A percentile compares a stretch with the other conserved stretches of the same genome.
Conservation (phyloP, 2,888 invertebrate genomes). For the Xylota segnis region DNA sequence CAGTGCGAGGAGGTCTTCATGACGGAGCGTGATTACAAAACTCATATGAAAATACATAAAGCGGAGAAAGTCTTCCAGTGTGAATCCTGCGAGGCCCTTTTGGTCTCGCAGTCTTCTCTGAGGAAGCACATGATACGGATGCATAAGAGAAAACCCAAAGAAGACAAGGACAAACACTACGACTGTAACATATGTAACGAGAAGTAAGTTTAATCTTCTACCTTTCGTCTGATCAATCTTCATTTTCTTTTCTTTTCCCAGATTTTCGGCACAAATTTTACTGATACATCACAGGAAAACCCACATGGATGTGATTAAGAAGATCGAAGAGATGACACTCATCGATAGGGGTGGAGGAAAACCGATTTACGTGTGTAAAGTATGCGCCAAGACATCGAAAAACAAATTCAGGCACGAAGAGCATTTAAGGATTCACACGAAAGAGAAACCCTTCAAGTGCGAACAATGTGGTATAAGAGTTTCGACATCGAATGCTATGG, state of each 20-base stretch:
- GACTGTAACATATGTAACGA: conserved; percentile 69
- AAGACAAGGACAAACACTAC: conserved; percentile 43
- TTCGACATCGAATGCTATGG: conserved; percentile 62
- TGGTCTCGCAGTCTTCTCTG: conserved; percentile 39
- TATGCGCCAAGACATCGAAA: conserved; percentile 70
- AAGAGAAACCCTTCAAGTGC: conserved; percentile 66
- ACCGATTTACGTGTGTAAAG: conserved; percentile 66
- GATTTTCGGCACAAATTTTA: conserved; percentile 60
- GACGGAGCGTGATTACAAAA: conserved; percentile 50
- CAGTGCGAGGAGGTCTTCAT: conserved; percentile 58
- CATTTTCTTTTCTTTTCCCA: neutral
- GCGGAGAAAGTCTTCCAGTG: conserved; percentile 43
- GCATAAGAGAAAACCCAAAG: conserved; percentile 29
- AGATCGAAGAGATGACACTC: conserved; percentile 72
- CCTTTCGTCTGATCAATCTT: neutral
- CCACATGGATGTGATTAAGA: conserved; percentile 72
- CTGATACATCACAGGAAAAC: conserved; percentile 69
- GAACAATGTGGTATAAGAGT: conserved; percentile 58
- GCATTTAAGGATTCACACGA: conserved; percentile 67
- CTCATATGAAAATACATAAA: conserved; percentile 61
- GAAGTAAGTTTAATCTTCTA: conserved; percentile 46
- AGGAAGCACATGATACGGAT: conserved; percentile 49
- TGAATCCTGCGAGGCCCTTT: conserved; percentile 50
- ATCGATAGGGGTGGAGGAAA: conserved; percentile 54
- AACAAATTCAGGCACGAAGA: conserved; percentile 69